Evolutionary conservation across 2,888 invertebrate genomes (phyloP).

Genomic region (Chaitophorus viminalis): DNA sequence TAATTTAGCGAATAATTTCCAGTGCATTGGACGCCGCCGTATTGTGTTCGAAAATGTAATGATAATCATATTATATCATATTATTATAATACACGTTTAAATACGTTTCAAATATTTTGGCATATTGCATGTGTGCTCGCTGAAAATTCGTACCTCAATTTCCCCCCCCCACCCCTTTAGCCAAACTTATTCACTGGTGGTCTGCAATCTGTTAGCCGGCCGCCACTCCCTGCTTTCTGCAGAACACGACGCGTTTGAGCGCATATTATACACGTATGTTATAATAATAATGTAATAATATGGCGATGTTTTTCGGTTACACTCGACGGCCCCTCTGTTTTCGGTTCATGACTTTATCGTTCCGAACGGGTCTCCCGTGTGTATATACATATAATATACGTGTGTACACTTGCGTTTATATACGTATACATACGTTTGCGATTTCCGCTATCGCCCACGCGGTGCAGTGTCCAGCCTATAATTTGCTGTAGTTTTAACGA

Average conservation of each 20-base stretch:
- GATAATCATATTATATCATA: too few species aligned
- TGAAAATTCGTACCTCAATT: too few species aligned
- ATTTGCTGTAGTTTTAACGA: too few species aligned
- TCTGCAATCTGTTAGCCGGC: too few species aligned
- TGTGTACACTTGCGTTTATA: accelerated
- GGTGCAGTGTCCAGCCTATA: background rate
- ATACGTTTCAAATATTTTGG: too few species aligned
- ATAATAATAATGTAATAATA: background rate
- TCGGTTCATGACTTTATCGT: slow-evolving; percentile 16
- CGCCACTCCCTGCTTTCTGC: background rate
- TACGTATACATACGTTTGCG: background rate
- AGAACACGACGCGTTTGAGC: background rate
- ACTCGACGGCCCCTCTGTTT: background rate
- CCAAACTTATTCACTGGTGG: too few species aligned
- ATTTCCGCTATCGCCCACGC: slow-evolving; percentile 32
- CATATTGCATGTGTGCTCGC: too few species aligned
- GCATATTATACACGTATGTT: background rate
- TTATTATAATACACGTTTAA: background rate
- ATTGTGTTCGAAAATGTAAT: too few species aligned
- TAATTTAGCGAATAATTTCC: too few species aligned
- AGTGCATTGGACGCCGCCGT: too few species aligned
- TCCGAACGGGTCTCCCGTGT: background rate
- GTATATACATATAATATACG: too few species aligned
- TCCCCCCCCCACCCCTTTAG: too few species aligned
- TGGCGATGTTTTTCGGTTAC: slow-evolving; percentile 19